phyloP scores from a whole-genome alignment of 2,888 invertebrate genomes.

The Drosophila imparisetae region DNA sequence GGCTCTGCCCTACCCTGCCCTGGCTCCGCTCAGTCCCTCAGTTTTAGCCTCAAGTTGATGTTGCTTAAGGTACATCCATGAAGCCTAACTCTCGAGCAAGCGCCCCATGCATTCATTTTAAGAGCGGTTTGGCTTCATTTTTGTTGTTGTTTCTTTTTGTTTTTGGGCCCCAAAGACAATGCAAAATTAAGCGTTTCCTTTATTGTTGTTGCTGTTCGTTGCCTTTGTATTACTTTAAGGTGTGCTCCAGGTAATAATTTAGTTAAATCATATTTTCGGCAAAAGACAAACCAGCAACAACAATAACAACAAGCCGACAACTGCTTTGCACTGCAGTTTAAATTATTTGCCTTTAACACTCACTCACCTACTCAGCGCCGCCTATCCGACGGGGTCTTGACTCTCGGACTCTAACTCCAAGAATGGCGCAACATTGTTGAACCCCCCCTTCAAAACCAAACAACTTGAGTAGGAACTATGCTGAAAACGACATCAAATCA shows the following conservation, averaged over 20 bases:
- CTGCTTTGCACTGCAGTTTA: constrained; percentile 61
- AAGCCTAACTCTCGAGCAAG: constrained; percentile 47
- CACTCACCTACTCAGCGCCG: constrained; percentile 78
- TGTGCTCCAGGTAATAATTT: constrained; percentile 84
- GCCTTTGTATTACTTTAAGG: constrained; percentile 83
- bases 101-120: constrained; percentile 71
- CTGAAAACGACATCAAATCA: constrained; percentile 56
- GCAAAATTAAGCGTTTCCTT: constrained; percentile 81
- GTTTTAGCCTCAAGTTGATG: constrained; percentile 31
- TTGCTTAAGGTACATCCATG: constrained; percentile 67
- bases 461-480: constrained; percentile 38
- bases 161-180: constrained; percentile 73
- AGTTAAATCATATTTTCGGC: constrained; percentile 81
- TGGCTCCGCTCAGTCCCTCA: constrained; percentile 43
- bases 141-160: constrained; percentile 19
- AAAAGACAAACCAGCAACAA: constrained; percentile 47
- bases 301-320: constrained; percentile 17
- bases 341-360: constrained; percentile 78
- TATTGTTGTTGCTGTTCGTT: constrained; percentile 73
- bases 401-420: constrained; percentile 45
- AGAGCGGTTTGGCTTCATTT: constrained; percentile 46
- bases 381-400: constrained; percentile 67
- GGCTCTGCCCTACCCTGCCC: constrained; percentile 38
- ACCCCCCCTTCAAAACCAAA: background rate
- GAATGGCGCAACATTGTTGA: constrained; percentile 67